Percentiles rank a stretch among this genome's conserved stretches.
Evolutionary conservation across 1,140 invertebrate species (phyloP).

Genomic region (Teleogryllus occipitalis): DNA sequence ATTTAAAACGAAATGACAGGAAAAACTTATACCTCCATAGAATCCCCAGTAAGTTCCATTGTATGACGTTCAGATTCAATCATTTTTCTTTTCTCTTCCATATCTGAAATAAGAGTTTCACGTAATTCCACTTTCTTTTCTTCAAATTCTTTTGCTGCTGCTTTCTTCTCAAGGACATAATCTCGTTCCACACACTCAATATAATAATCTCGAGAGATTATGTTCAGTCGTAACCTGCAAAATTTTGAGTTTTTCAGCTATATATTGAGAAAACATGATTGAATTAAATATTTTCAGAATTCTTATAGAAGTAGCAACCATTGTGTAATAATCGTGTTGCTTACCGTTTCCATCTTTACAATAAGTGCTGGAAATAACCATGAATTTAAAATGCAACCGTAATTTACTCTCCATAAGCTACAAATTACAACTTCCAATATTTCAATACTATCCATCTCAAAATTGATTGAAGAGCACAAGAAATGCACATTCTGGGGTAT

Average conservation of each 20-base stretch:
- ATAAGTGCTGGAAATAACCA: too few relatives aligned
- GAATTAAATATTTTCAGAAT: too few relatives aligned
- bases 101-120: conserved; percentile 81
- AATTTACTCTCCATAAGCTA: too few relatives aligned
- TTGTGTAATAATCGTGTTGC: not conserved
- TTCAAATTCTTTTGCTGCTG: conserved; percentile 84
- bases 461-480: too few relatives aligned
- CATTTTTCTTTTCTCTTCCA: conserved; percentile 84
- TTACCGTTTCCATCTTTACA: too few relatives aligned
- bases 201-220: conserved; percentile 74
- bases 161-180: conserved; percentile 78
- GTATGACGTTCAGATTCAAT: conserved; percentile 81
- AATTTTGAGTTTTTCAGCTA: not conserved
- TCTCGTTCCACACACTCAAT: conserved; percentile 80
- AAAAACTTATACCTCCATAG: conserved; percentile 57
- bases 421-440: too few relatives aligned
- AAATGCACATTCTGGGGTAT: too few relatives aligned
- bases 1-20: too few relatives aligned
- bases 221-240: conserved; percentile 62
- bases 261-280: too few relatives aligned
- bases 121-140: conserved; percentile 89
- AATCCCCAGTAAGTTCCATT: conserved; percentile 81
- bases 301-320: not conserved
- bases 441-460: too few relatives aligned
- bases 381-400: too few relatives aligned